phyloP scores from a whole-genome alignment of 2,797 vertebrate species.

The Falco novaeseelandiae region DNA sequence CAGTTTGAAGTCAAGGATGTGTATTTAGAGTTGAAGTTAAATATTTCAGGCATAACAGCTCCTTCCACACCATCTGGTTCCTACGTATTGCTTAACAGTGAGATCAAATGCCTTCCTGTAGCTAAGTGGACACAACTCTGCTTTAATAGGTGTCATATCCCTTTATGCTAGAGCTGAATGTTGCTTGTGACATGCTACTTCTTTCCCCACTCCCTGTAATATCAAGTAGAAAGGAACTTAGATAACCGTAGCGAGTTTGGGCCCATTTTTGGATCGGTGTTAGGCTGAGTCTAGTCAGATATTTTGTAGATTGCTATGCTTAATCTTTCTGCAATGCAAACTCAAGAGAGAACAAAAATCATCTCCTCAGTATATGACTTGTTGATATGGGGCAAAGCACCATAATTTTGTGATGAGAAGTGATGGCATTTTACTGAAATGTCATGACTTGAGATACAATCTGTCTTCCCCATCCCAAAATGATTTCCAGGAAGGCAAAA shows the following conservation, averaged over 20 bases:
- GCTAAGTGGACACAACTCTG: neutral
- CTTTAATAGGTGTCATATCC: neutral
- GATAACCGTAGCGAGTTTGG: neutral
- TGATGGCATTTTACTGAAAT: neutral
- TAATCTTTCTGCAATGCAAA: neutral
- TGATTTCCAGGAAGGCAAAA: conserved; percentile 15
- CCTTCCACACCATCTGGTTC: neutral
- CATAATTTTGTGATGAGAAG: neutral
- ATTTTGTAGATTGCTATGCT: neutral
- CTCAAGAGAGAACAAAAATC: neutral
- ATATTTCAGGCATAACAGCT: neutral
- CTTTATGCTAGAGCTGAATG: neutral
- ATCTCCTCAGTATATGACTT: neutral
- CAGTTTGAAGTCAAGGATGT: neutral
- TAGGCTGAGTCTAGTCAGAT: neutral
- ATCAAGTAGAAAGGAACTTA: neutral
- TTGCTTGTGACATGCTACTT: neutral
- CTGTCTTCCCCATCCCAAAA: neutral
- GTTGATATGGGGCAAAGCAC: neutral
- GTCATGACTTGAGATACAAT: neutral
- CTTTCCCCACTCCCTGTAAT: neutral
- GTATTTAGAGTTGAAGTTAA: neutral
- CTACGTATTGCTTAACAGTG: fast-evolving
- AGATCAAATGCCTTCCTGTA: neutral
- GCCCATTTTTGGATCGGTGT: neutral